Conservation (phyloP, 2,888 invertebrate genomes). For the Ptilodon capucinus region DNA sequence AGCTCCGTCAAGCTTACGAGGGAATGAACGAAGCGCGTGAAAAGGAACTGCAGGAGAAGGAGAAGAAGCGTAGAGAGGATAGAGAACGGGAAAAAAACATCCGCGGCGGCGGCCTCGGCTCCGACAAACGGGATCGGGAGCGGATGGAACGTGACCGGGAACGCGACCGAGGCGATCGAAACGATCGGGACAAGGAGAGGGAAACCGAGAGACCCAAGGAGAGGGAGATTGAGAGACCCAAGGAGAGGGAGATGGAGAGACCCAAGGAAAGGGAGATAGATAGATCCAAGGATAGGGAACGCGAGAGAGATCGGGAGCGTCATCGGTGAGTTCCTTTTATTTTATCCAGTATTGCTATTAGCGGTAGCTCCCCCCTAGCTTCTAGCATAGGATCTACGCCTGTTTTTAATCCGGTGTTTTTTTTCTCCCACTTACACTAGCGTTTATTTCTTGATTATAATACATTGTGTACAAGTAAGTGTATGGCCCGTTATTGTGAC, state of each 20-base stretch:
- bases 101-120: conserved; percentile 67
- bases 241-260: conserved; percentile 17
- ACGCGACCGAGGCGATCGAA: conserved; percentile 48
- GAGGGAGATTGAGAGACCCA: conserved; percentile 17
- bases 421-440: too few species aligned
- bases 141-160: conserved; percentile 72
- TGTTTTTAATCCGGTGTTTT: too few species aligned
- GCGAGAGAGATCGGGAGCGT: conserved; percentile 32
- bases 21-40: conserved; percentile 85
- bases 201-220: conserved; percentile 32
- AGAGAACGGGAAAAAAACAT: conserved; percentile 61
- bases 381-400: too few species aligned
- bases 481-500: too few species aligned
- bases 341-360: too few species aligned
- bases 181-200: conserved; percentile 32
- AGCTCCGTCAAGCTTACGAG: conserved; percentile 86
- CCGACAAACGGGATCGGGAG: conserved; percentile 69
- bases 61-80: conserved; percentile 71
- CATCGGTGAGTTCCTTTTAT: conserved; percentile 21
- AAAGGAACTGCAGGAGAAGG: conserved; percentile 84
- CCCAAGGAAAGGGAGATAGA: conserved; percentile 8
- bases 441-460: too few species aligned
- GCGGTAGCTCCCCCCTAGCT: too few species aligned
- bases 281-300: conserved; percentile 26
- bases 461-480: too few species aligned